A percentile compares a stretch with the other conserved stretches of the same genome.
Evolutionary conservation across 2,797 vertebrate species (phyloP).

Genomic region (Lagorchestes hirsutus): DNA sequence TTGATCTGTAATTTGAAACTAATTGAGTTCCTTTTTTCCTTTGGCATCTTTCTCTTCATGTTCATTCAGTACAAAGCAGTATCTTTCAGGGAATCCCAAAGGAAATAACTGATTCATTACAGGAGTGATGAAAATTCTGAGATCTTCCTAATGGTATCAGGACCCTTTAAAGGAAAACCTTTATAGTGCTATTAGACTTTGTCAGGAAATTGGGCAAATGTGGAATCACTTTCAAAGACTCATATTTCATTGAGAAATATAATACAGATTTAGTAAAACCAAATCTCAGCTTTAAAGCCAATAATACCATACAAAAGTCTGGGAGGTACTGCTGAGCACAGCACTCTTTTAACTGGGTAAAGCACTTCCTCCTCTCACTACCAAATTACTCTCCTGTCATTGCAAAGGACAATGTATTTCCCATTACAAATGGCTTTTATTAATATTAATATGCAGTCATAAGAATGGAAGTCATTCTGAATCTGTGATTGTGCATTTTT

Average conservation of each 20-base stretch:
- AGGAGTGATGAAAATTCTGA: not conserved
- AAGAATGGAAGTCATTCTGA: slow-evolving; percentile 1
- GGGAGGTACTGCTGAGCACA: not conserved
- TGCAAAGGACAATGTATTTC: not conserved
- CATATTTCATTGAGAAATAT: slow-evolving; percentile 30
- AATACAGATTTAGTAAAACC: not conserved
- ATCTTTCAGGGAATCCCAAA: not conserved
- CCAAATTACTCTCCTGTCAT: not conserved
- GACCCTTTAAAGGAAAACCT: not conserved
- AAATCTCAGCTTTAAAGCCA: not conserved
- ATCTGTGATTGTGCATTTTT: slow-evolving; percentile 8
- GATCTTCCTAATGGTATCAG: not conserved
- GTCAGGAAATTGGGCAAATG: slow-evolving; percentile 3
- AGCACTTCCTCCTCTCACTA: not conserved
- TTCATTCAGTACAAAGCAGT: not conserved
- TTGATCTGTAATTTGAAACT: not conserved
- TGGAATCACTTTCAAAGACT: slow-evolving; percentile 14
- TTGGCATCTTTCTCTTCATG: not conserved
- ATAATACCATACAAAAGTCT: not conserved
- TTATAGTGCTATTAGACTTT: not conserved
- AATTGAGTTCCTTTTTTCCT: slow-evolving; percentile 9
- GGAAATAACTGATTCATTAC: not conserved
- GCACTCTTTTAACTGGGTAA: not conserved
- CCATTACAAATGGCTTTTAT: not conserved
- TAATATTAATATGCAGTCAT: not conserved